Evolutionary conservation across 2,888 invertebrate genomes (phyloP), one percentile per base, ranked within the genome.

Genomic region (Hoplodrina blanda): DNA sequence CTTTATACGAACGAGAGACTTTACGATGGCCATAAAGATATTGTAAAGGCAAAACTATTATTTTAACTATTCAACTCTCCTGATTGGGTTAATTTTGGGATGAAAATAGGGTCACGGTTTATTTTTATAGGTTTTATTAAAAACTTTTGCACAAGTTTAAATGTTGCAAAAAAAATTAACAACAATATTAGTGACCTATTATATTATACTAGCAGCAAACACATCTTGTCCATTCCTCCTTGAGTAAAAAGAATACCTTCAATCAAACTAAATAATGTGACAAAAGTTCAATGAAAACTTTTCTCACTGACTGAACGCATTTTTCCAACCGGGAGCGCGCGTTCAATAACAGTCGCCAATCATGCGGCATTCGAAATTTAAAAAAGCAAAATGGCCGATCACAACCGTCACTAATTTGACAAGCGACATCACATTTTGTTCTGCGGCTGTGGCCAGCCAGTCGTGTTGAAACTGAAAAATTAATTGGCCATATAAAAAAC

Each of bases 361-460:
- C 93, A 93, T 90, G 91, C 92, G 89, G 88, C 88, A 85, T 91
- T 91, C 92, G 87, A 91, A 93, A 92, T 94, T 94, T 91, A 90
- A 94, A 95, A 94, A 94, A 90, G 89, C 91, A 92, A 92, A 93
- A 94, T 92, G 93, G 90, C 87, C 84, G 91, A 89, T 90, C 85
- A 85, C 91, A 86, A 91, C 92, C 93, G 92, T 95, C 89, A 92
- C 92, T 94, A 95, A 95, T 95, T 92, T 94, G 94, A 94, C 93
- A 91, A 88, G 91, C 92, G 92, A 94, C 93, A 92, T 94, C 91
- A 92, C 92, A 93, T 92, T 91, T 81, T 92, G 91, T 89, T 90
- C 89, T 90, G 91, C 78, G 89, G 88, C 88, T 89, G 91, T 82
- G 75, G 66, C 70, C 80, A 83, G 78, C 78, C 84, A 69, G 62